phyloP scores from a whole-genome alignment of 2,113 vertebrate genomes.

The Notiomystis cincta region DNA sequence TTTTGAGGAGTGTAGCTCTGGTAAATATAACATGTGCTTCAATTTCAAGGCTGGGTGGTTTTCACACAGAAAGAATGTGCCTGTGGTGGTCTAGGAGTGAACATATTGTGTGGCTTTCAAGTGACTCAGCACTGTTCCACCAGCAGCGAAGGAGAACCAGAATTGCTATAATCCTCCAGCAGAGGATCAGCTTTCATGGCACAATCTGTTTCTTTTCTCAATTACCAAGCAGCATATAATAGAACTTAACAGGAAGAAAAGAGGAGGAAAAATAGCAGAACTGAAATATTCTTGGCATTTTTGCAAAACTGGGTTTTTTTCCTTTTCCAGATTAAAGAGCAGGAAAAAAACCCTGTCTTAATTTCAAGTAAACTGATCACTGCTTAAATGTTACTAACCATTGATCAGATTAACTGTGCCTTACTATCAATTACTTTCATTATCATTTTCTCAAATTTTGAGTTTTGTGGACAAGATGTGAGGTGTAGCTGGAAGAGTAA shows the following conservation, averaged over 20 bases:
- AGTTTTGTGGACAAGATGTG: background rate
- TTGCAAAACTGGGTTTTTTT: background rate
- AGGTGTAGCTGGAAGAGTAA: background rate
- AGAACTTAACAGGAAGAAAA: background rate
- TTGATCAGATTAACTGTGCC: background rate
- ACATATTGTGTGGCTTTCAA: conserved; percentile 37
- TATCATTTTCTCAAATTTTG: background rate
- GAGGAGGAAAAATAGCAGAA: conserved; percentile 2
- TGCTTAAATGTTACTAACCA: background rate
- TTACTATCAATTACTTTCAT: background rate
- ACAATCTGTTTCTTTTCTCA: conserved; percentile 45
- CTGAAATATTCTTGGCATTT: conserved; percentile 3
- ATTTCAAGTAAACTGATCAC: background rate
- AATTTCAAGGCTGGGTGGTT: conserved; percentile 36
- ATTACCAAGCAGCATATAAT: background rate
- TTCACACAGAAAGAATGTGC: conserved; percentile 13
- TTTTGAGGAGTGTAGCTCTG: background rate
- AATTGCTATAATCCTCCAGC: conserved; percentile 29
- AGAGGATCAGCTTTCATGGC: conserved; percentile 31
- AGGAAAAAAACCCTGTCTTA: background rate
- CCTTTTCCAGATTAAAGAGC: background rate
- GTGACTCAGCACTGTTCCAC: conserved; percentile 45
- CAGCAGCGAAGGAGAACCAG: background rate
- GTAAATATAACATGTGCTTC: conserved; percentile 4
- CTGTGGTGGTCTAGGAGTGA: conserved; percentile 33